Percentiles rank a stretch among this genome's conserved stretches.
phyloP scores from a whole-genome alignment of 2,888 invertebrate species.

The Drosophila flavopinicola region DNA sequence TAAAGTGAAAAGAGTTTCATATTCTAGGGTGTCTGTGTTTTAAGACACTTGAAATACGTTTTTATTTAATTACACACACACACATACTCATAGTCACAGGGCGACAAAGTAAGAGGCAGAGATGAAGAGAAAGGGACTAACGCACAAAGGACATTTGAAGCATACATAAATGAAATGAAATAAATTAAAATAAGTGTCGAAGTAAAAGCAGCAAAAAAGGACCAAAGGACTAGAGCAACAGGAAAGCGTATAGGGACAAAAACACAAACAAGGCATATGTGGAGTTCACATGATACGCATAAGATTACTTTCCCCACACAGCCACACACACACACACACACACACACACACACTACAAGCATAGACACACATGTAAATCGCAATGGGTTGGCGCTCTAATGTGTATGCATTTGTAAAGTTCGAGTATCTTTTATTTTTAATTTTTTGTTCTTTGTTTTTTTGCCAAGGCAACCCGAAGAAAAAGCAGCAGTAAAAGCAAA shows the following conservation, averaged over 20 bases:
- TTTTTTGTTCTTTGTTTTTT: constrained; percentile 22
- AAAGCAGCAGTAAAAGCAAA: constrained; percentile 44
- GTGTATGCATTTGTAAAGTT: constrained; percentile 81
- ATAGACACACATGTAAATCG: constrained; percentile 33
- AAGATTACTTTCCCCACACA: constrained; percentile 58
- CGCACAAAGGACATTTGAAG: constrained; percentile 66
- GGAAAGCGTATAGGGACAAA: constrained; percentile 15
- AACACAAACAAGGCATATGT: constrained; percentile 42
- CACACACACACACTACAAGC: constrained; percentile 9
- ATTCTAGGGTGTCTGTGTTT: constrained; percentile 2
- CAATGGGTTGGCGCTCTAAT: constrained; percentile 60
- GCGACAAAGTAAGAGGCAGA: not conserved
- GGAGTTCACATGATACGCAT: constrained; percentile 70
- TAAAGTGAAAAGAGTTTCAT: constrained; percentile 1
- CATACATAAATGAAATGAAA: constrained; percentile 73
- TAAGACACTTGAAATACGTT: constrained; percentile 48
- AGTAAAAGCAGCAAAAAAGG: constrained; percentile 66
- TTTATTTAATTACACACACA: constrained; percentile 70
- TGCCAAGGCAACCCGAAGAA: constrained; percentile 63
- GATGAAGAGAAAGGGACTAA: constrained; percentile 10
- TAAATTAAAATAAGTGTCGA: constrained; percentile 78
- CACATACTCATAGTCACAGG: not conserved
- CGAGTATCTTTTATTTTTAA: constrained; percentile 68
- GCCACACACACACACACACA: too few species aligned
- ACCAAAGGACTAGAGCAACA: constrained; percentile 46